Evolutionary conservation across 1,140 invertebrate species (phyloP), one percentile per base, ranked within the genome.

Genomic region (Scaptomyza hsui): DNA sequence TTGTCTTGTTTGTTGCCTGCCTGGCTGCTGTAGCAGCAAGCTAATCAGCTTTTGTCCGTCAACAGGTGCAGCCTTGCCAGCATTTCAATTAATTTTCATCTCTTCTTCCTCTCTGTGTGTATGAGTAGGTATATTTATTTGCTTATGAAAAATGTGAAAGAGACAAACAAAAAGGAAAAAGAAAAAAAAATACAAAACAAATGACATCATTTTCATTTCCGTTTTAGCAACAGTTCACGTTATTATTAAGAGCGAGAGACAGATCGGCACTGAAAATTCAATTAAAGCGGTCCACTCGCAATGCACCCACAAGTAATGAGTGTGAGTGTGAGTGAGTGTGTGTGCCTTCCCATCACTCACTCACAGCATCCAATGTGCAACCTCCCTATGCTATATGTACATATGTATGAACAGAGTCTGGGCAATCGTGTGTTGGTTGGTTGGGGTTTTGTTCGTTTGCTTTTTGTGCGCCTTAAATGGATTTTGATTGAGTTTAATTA

Each of bases 401-500:
- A 9, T 29, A 41, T 24, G 24, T 53, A 53, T 45, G 60, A 52
- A 63, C 35, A 32, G 48, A 32, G 48, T 39, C n/a, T 9, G 49
- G n/a, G 26, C 26, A 29, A 9, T 29, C 26, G 26, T 13, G 47
- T 48, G 26, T 61, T 26, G 48, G 35, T 45, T 61, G 56, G 37
- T 42, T 60, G 44, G 55, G 59, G 57, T 29, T 68, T 45, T 48
- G 37, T 37, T 32, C 47, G 49, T 41, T 55, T 24, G 52, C 37
- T 55, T 51, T 72, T 72, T 78, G 71, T 65, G 56, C 67, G 80
- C 80, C 78, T 88, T 86, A 86, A 86, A 86, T 86, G 82, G 71
- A 88, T 86, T 86, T 86, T 86, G 82, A 86, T 86, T 86, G 82
- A 88, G 82, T 88, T 86, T 86, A 86, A 86, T 86, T 88, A 86